Percentiles rank a stretch among this genome's conserved stretches.
These are phyloP conservation scores for Rhinogobius similis DNA, from an alignment of 2,113 vertebrate species.

Conservation along the genomic window DNA sequence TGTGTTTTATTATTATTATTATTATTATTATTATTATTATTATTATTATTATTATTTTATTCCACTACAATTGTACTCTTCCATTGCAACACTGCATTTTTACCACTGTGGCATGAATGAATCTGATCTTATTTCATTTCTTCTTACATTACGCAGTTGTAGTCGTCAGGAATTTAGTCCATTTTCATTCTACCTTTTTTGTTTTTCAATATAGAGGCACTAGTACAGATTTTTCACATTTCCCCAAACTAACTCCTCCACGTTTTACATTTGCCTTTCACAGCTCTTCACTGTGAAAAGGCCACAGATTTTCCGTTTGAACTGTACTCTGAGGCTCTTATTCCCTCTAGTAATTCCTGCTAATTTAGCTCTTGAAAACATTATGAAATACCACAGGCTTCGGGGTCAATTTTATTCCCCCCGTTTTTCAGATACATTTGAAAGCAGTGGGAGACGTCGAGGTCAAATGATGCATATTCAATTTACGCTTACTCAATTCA, in stretches of 20 bases:
- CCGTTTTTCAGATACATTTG: slow-evolving; percentile 2
- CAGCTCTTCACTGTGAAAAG: not conserved
- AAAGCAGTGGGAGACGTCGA: not conserved
- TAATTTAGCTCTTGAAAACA: slow-evolving; percentile 21
- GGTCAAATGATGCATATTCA: not conserved
- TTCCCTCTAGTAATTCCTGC: not conserved
- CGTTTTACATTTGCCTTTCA: not conserved
- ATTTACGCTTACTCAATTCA: not conserved
- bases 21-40: no score
- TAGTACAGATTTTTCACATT: not conserved
- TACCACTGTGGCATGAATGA: no score
- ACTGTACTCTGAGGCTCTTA: not conserved
- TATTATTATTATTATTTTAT: no score
- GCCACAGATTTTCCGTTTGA: not conserved
- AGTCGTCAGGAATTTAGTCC: no score
- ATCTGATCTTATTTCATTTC: no score
- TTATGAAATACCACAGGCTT: slow-evolving; percentile 4
- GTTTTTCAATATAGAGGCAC: not conserved
- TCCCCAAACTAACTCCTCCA: not conserved
- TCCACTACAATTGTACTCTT: no score
- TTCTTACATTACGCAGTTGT: no score
- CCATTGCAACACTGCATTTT: no score
- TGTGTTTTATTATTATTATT: no score
- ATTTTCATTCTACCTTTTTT: no score
- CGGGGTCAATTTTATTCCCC: slow-evolving; percentile 1